Evolutionary conservation across 2,888 invertebrate species (phyloP).

Genomic region (Trachelus troglodyta): DNA sequence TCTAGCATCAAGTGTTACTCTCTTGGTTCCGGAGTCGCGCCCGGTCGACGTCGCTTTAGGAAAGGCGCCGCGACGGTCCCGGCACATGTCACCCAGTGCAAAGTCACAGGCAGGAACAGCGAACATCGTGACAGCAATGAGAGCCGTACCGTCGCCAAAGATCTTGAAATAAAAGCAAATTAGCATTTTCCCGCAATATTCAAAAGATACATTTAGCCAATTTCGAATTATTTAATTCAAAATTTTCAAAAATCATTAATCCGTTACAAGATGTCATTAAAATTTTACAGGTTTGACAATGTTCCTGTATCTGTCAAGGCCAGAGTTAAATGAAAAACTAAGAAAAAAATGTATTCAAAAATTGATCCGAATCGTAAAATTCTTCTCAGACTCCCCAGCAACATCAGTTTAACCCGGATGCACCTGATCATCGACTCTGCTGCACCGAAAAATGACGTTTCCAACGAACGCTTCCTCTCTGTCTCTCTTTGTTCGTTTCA

Average conservation of each 20-base stretch:
- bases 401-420: not conserved
- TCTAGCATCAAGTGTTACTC: not conserved
- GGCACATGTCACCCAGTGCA: not conserved
- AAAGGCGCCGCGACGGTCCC: not conserved
- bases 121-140: not conserved
- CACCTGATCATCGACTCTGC: too few species aligned
- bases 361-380: not conserved
- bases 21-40: not conserved
- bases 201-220: not conserved
- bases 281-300: not conserved
- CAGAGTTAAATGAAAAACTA: too few species aligned
- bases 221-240: not conserved
- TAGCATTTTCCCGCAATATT: not conserved
- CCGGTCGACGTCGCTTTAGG: not conserved
- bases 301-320: too few species aligned
- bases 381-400: not conserved
- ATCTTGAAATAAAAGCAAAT: not conserved
- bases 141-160: not conserved
- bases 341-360: too few species aligned
- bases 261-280: not conserved
- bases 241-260: not conserved
- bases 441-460: not conserved
- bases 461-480: slow-evolving; percentile 10
- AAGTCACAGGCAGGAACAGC: not conserved
- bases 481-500: slow-evolving; percentile 58